Evolutionary conservation across 35 echinoderm and acorn worm genomes (phyloP).

Genomic region (Heliocidaris tuberculata): DNA sequence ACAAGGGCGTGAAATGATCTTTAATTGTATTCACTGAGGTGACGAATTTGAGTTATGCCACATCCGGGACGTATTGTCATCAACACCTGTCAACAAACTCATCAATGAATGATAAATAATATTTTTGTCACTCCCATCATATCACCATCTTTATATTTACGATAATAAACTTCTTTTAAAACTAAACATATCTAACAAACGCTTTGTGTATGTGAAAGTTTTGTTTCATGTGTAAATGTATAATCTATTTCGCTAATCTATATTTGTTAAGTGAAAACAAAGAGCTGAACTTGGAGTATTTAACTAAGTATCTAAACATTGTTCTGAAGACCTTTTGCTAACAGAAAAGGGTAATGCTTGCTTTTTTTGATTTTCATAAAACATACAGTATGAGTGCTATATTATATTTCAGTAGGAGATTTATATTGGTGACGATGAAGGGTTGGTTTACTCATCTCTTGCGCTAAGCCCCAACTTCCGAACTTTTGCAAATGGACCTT

Average conservation of each 20-base stretch:
- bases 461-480: constrained; percentile 38
- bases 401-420: background rate
- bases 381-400: no score
- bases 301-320: background rate
- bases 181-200: no score
- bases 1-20: background rate
- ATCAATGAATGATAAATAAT: background rate
- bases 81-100: background rate
- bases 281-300: background rate
- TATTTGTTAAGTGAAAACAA: background rate
- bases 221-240: no score
- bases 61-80: background rate
- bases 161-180: no score
- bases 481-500: background rate
- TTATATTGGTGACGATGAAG: background rate
- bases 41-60: background rate
- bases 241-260: background rate
- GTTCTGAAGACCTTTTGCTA: no score
- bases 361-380: no score
- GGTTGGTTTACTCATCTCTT: constrained; percentile 25
- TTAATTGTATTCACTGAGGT: background rate
- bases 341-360: background rate
- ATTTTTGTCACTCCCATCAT: background rate
- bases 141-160: background rate
- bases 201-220: no score